A percentile compares a stretch with the other conserved stretches of the same genome.
Conservation (phyloP, 2,888 invertebrate species). For the Philereme transversata region DNA sequence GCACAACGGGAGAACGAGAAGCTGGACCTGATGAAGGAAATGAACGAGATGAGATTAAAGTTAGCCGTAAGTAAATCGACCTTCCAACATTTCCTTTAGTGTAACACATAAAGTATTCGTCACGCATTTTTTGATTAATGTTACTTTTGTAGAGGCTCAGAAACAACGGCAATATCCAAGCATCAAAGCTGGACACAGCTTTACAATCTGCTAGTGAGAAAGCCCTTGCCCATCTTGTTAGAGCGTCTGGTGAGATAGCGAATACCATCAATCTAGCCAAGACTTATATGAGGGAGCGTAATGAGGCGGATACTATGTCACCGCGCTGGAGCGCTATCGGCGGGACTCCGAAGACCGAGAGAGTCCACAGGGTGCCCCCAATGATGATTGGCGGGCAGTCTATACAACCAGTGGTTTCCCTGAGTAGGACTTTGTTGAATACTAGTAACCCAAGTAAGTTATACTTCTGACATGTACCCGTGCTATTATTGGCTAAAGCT, state of each 20-base stretch:
- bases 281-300: constrained; percentile 55
- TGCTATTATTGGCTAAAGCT: too few relatives aligned
- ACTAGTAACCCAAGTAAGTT: constrained; percentile 57
- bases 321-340: constrained; percentile 66
- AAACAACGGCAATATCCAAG: constrained; percentile 55
- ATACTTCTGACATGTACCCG: not conserved
- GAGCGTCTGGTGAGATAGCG: constrained; percentile 66
- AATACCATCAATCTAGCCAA: constrained; percentile 62
- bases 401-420: constrained; percentile 72
- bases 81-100: not conserved
- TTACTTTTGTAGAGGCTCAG: constrained; percentile 56
- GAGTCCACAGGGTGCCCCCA: constrained; percentile 68
- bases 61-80: constrained; percentile 60
- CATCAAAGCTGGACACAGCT: constrained; percentile 59
- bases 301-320: constrained; percentile 52
- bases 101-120: not conserved
- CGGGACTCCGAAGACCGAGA: constrained; percentile 59
- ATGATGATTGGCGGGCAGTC: constrained; percentile 69
- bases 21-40: constrained; percentile 70
- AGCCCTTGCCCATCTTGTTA: constrained; percentile 63
- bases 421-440: constrained; percentile 63
- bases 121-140: not conserved
- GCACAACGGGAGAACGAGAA: constrained; percentile 71
- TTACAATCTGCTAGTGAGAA: constrained; percentile 64
- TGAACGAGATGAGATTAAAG: constrained; percentile 70